Base-by-base conservation (phyloP, 1,140 invertebrate species). In the Drosophila subobscura region DNA sequence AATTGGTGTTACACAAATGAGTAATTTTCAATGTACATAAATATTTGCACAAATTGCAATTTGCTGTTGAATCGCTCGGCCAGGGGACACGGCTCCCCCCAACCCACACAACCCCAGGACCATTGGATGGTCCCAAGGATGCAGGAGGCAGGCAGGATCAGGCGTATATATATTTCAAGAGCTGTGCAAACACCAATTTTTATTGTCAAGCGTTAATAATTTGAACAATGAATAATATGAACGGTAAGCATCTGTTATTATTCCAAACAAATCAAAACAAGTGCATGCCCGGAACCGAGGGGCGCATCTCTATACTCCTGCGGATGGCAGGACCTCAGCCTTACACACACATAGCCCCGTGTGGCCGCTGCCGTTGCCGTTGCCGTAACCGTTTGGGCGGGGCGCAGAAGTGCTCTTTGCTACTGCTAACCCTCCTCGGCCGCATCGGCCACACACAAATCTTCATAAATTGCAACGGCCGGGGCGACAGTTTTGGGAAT, bases 261-360 rank as follows among this genome's bases (percentile, higher is more conserved):
- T 91, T 91, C 89, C 89, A 91, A 91, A 91, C 89, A 91, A 91
- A 91, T 91, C 89, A 91, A 91, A 91, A 91, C 89, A 91, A 91
- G 89, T 91, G 89, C 89, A 80, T 20, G 33, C 22, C 4, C 20
- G 14, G 29, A 29, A 10, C 52, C 76, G 59, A 68, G 78, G 72
- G 78, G 55, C 64, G 64, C 44, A 46, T 14, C 10, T n/a, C n/a
- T 27, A 40, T 27, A 40, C 40, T 45, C 27, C 3, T 29, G 27
- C 27, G 27, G 27, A 29, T 2, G 27, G 27, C 16, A 20, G 16
- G 16, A 20, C 16, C 16, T 20, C 16, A 20, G 16, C 16, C 16
- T 20, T 20, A 20, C 16, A 20, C 16, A 20, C 16, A 20, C 16
- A 4, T 37, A 37, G 4, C 33, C 33, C 33, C 16, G 16, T 20